phyloP scores from a whole-genome alignment of 2,797 vertebrate species.

The Pagetopsis macropterus region DNA sequence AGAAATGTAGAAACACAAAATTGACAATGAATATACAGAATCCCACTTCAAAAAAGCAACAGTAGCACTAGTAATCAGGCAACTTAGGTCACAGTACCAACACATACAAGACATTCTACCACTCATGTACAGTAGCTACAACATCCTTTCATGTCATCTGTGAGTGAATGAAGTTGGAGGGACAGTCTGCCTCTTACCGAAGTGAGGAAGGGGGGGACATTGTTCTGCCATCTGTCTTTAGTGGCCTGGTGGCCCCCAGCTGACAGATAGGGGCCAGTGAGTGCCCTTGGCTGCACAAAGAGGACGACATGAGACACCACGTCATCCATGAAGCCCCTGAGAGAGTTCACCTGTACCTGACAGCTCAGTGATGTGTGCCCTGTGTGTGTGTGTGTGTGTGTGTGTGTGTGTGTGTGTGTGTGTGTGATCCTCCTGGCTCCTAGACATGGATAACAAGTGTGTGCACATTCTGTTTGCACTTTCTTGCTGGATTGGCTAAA shows the following conservation, averaged over 20 bases:
- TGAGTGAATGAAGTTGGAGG: conserved; percentile 39
- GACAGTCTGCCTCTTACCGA: conserved; percentile 29
- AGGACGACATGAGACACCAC: conserved; percentile 12
- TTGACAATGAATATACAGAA: too few relatives aligned
- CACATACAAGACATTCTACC: neutral
- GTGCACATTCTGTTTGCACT: conserved; percentile 41
- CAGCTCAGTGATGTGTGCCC: neutral
- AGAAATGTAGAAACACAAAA: too few relatives aligned
- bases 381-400: neutral
- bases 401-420: too few relatives aligned
- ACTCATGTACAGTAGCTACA: conserved; percentile 2
- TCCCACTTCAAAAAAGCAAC: neutral
- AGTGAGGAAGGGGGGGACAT: conserved; percentile 22
- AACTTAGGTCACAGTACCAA: too few relatives aligned
- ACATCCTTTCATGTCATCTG: conserved; percentile 38
- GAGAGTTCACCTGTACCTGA: conserved; percentile 39
- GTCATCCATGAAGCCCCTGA: conserved; percentile 23
- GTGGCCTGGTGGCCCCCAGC: conserved; percentile 33
- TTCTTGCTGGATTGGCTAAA: conserved; percentile 36
- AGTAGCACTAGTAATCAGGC: neutral
- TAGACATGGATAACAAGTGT: neutral
- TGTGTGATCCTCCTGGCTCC: neutral
- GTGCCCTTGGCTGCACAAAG: conserved; percentile 20
- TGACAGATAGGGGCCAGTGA: conserved; percentile 46
- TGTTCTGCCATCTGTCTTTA: conserved; percentile 66